Conservation (phyloP, 2,888 invertebrate species). For the Oligia fasciuncula region DNA sequence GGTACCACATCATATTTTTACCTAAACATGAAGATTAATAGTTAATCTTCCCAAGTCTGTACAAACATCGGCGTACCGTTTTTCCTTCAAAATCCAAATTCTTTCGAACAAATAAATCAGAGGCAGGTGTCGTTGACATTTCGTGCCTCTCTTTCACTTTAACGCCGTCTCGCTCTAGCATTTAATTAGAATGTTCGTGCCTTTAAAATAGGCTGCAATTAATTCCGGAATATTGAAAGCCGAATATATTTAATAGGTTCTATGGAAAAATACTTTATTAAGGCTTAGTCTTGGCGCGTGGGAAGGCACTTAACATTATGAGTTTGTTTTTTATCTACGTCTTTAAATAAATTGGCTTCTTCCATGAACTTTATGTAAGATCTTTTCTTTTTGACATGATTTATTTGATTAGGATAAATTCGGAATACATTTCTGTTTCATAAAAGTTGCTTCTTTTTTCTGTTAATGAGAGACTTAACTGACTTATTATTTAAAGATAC, state of each 20-base stretch:
- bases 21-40: constrained; percentile 57
- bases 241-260: constrained; percentile 58
- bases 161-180: constrained; percentile 55
- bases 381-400: constrained; percentile 19
- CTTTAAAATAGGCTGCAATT: constrained; percentile 64
- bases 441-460: neutral
- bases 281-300: constrained; percentile 29
- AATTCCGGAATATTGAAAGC: constrained; percentile 68
- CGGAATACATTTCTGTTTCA: neutral
- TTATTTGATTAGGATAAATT: constrained; percentile 31
- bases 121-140: constrained; percentile 77
- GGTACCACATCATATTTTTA: constrained; percentile 44
- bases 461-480: neutral
- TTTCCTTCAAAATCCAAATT: constrained; percentile 76
- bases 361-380: constrained; percentile 21
- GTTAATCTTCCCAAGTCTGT: constrained; percentile 49
- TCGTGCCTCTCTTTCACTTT: constrained; percentile 57
- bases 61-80: constrained; percentile 53
- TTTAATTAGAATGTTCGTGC: constrained; percentile 68
- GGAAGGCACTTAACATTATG: constrained; percentile 52
- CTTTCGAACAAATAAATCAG: constrained; percentile 82
- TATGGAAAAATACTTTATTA: constrained; percentile 61
- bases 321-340: constrained; percentile 44
- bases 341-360: constrained; percentile 51
- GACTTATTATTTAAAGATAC: neutral